Conservation (phyloP, 2,888 invertebrate genomes). For the Ornithoptera priamus region DNA sequence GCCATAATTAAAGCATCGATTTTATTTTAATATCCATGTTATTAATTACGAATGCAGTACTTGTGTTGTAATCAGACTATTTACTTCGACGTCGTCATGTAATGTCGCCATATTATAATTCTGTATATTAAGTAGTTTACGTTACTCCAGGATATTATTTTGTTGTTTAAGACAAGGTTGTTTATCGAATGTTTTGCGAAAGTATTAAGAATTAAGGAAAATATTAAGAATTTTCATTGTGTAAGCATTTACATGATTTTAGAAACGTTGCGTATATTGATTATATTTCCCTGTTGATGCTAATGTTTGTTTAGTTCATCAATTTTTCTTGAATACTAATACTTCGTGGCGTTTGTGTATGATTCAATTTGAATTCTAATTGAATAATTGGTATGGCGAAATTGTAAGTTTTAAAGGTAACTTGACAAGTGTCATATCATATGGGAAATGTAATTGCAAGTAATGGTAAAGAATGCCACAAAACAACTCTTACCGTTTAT, state of each 20-base stretch:
- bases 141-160: background rate
- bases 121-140: background rate
- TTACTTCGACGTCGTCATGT: background rate
- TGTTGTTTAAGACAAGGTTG: no score
- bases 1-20: background rate
- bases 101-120: no score
- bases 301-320: background rate
- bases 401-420: no score
- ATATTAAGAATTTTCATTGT: background rate
- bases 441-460: background rate
- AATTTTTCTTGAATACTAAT: background rate
- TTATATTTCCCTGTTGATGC: background rate
- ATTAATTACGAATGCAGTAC: background rate
- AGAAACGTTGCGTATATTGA: background rate
- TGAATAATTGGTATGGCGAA: background rate
- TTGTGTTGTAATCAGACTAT: background rate
- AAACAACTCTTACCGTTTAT: conserved; percentile 2
- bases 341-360: conserved; percentile 4
- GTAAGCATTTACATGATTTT: background rate
- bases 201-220: background rate
- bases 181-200: no score
- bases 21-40: no score
- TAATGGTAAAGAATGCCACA: conserved; percentile 1
- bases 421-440: background rate
- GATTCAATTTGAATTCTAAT: background rate